Base-by-base conservation (phyloP, 2,888 invertebrate genomes). In the Adelognathus sp. region DNA sequence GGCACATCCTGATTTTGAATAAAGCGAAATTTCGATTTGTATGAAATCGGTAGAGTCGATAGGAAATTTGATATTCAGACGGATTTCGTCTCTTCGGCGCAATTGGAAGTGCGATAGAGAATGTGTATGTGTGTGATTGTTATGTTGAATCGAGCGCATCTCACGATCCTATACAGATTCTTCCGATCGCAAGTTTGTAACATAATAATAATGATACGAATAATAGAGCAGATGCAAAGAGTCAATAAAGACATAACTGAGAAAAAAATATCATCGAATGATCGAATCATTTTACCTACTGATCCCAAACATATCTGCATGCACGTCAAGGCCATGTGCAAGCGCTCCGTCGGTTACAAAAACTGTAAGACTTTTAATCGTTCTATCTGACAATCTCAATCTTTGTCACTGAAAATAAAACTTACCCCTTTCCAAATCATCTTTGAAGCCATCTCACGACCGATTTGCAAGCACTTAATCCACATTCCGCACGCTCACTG, bases 241-340 rank as follows among this genome's bases (percentile, higher is more conserved):
- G 67, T 72, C 67, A 77, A 77, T 77, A 77, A 77, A 77, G 36
- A 67, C 46, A 31, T 72, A 61, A 24, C 33, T 72, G 39, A 63
- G 21, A 61, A 56, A 72, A 60, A 11, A n/a, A 11, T 7, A 7
- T 50, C n/a, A 11, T 36, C 11, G 11, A 46, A 21, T 18, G 11
- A 11, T 0, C 2, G 1, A 46, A 21, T 46, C 11, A n/a, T 21
- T 21, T n/a, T 11, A 24, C n/a, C 46, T 2, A 9, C 21, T 50
- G 21, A 24, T 41, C 14, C 24, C n/a, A n/a, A n/a, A n/a, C n/a
- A n/a, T n/a, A n/a, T n/a, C n/a, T n/a, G n/a, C n/a, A n/a, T n/a
- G n/a, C n/a, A n/a, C n/a, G n/a, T n/a, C n/a, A n/a, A n/a, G n/a
- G n/a, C n/a, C n/a, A n/a, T n/a, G n/a, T n/a, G n/a, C n/a, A n/a